A percentile compares a stretch with the other conserved stretches of the same genome.
These are phyloP conservation scores for Trachythela sp. DNA, from an alignment of 64 coral and sea anemone genomes.

Conservation along the genomic window DNA sequence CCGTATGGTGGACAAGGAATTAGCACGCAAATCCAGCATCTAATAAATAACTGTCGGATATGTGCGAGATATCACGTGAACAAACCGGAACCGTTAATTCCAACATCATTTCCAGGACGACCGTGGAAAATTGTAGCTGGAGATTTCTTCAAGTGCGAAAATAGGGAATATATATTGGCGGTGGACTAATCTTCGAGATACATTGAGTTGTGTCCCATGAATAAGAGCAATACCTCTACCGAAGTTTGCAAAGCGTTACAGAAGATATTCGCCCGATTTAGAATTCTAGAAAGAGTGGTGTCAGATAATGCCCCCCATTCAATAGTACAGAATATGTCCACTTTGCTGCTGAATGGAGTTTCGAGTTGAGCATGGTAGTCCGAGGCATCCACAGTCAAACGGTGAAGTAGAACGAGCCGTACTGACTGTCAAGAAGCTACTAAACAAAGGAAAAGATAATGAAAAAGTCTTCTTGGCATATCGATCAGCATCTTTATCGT, in stretches of 20 bases:
- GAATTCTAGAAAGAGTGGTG: background rate
- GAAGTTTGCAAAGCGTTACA: background rate
- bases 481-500: background rate
- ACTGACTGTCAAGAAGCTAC: conserved; percentile 20
- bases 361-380: conserved; percentile 23
- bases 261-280: background rate
- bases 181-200: no score
- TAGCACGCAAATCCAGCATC: no score
- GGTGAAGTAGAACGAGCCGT: conserved; percentile 30
- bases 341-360: conserved; percentile 21
- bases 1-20: no score
- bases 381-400: conserved; percentile 32
- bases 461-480: background rate
- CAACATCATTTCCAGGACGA: no score
- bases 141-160: no score
- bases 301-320: background rate
- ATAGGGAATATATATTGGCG: no score
- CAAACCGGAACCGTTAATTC: no score
- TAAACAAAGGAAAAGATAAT: conserved; percentile 38
- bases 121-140: no score
- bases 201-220: no score
- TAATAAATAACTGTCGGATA: no score
- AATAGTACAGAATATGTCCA: background rate
- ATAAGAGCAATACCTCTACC: no score
- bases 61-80: no score